Base-by-base conservation (phyloP, 2,797 vertebrate genomes). In the Anas bahamensis region DNA sequence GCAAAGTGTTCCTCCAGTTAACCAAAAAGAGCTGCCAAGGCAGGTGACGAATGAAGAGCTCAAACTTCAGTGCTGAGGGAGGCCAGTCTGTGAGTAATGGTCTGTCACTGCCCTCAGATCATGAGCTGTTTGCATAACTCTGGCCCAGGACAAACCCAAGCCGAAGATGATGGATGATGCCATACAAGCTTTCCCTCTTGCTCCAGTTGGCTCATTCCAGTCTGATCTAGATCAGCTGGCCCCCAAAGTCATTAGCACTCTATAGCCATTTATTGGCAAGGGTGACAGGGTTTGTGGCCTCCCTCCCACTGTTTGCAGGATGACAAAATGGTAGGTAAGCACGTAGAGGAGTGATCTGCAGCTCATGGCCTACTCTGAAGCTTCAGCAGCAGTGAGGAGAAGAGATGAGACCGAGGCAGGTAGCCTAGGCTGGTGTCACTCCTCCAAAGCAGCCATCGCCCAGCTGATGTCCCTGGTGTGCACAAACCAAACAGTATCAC, bases 41-140 rank as follows among this genome's bases (percentile, higher is more conserved):
- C 39, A 76, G 61, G 50, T 68, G 77, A 90, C 52, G 85, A 91
- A 86, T 83, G 68, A 31, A 17, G 59, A 83, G 66, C 18, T 75
- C 73, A n/a, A 44, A 39, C 75, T 52, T 31, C 19, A 48, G 66
- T 26, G 87, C 83, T 50, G 83, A 53, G 83, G 64, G 83, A 86
- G 92, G 57, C 68, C 71, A 71, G 60, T 7, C 77, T 84, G 50
- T 95, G 94, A 96, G 86, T 61, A 90, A 94, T 91, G 83, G 75
- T 70, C 92, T 89, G 89, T 86, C 88, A 50, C 76, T 78, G 79
- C 73, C 66, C 92, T 93, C 79, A 46, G 82, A 90, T 83, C 90
- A 94, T 87, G 90, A 90, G 90, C 73, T 81, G 86, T 90, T 95
- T 94, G 92, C 78, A 66, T 63, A 87, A 76, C 79, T 63, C 18